Percentiles rank a stretch among this genome's conserved stretches.
These are phyloP conservation scores for Barnardius zonarius DNA, from an alignment of 2,113 vertebrate genomes.

Conservation along the genomic window DNA sequence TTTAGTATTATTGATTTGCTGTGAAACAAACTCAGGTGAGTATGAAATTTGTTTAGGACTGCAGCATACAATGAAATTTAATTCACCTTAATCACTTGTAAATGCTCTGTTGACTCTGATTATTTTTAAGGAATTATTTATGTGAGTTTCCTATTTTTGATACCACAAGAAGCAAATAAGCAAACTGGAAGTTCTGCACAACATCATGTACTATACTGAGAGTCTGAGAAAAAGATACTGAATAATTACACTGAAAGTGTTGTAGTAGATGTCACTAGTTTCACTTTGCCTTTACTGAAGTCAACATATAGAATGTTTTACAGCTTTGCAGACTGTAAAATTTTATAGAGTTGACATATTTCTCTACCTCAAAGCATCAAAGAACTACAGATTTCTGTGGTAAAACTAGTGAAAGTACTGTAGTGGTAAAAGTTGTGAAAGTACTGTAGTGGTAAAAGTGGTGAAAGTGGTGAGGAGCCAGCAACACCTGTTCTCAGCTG, in stretches of 20 bases:
- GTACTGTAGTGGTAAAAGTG: not conserved
- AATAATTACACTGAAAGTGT: not conserved
- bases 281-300: not conserved
- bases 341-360: not conserved
- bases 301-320: not conserved
- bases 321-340: not conserved
- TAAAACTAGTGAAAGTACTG: not conserved
- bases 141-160: not conserved
- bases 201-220: not conserved
- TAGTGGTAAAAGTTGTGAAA: too few relatives aligned
- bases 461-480: not conserved
- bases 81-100: constrained; percentile 50
- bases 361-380: not conserved
- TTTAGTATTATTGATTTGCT: constrained; percentile 50
- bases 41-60: constrained; percentile 62
- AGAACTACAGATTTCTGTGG: not conserved
- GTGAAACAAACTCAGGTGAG: constrained; percentile 50
- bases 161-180: not conserved
- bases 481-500: not conserved
- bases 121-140: constrained; percentile 49
- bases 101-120: constrained; percentile 44
- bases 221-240: not conserved
- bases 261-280: not conserved
- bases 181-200: not conserved
- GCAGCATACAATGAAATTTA: constrained; percentile 24